phyloP scores from a whole-genome alignment of 2,888 invertebrate species.

The Nudaria mundana region DNA sequence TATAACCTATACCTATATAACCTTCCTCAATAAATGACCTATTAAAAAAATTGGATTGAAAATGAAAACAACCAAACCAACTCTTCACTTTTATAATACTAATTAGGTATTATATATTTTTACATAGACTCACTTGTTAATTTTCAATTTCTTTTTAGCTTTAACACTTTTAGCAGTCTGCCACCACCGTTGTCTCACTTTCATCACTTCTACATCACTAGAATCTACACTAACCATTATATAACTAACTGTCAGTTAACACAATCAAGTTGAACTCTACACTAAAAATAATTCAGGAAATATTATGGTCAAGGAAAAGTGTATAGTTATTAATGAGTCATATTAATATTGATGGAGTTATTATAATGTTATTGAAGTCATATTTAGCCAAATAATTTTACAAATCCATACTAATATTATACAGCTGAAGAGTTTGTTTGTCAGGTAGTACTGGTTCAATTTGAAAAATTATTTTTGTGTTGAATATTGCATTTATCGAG shows the following conservation, averaged over 20 bases:
- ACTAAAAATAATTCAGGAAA: slow-evolving; percentile 26
- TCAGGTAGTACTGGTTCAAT: too few species aligned
- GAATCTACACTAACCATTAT: slow-evolving; percentile 49
- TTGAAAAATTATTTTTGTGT: too few species aligned
- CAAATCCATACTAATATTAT: too few species aligned
- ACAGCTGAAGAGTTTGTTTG: too few species aligned
- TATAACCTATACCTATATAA: too few species aligned
- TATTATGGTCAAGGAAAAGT: slow-evolving; percentile 25
- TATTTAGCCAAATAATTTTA: too few species aligned
- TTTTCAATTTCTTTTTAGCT: slow-evolving; percentile 45
- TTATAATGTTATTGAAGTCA: not conserved
- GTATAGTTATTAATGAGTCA: slow-evolving; percentile 9
- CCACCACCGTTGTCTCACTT: slow-evolving; percentile 63
- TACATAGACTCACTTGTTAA: slow-evolving; percentile 44
- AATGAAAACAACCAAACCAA: too few species aligned
- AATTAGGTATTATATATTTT: too few species aligned
- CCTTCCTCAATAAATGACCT: too few species aligned
- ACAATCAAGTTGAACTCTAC: not conserved
- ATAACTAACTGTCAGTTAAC: not conserved
- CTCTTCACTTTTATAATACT: too few species aligned
- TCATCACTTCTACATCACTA: slow-evolving; percentile 50
- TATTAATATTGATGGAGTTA: slow-evolving; percentile 2
- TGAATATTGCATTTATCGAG: too few species aligned
- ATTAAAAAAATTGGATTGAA: too few species aligned
- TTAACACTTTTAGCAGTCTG: slow-evolving; percentile 54